Conservation (phyloP, 2,113 vertebrate species). For the Neodontobutis hainanensis region DNA sequence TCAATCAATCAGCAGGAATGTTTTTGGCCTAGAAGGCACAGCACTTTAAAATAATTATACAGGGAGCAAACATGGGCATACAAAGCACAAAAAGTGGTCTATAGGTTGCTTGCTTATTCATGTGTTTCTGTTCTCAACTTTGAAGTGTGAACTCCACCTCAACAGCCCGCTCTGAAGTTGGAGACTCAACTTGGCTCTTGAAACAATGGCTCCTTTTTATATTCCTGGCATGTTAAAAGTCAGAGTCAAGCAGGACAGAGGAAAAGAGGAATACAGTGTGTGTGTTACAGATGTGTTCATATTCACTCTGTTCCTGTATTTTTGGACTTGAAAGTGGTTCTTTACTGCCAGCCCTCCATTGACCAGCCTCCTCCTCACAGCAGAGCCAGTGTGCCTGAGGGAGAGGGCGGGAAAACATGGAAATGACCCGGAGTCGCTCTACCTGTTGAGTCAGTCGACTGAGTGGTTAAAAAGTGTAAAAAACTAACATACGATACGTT, state of each 20-base stretch:
- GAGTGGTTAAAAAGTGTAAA: constrained; percentile 23
- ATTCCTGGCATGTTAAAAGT: constrained; percentile 43
- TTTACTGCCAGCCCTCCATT: constrained; percentile 54
- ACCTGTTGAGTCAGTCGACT: constrained; percentile 38
- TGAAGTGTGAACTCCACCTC: constrained; percentile 32
- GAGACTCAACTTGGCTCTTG: constrained; percentile 43
- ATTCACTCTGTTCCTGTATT: constrained; percentile 25
- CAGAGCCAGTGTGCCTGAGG: constrained; percentile 46
- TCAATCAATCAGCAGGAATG: neutral
- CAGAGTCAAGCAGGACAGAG: constrained; percentile 40
- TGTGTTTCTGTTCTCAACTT: constrained; percentile 52
- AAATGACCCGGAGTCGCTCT: constrained; percentile 25
- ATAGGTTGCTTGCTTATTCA: constrained; percentile 32
- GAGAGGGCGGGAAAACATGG: constrained; percentile 55
- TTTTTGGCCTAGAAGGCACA: neutral
- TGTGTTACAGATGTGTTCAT: constrained; percentile 4
- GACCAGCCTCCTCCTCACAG: constrained; percentile 51
- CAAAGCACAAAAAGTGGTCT: constrained; percentile 5
- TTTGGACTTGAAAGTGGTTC: constrained; percentile 50
- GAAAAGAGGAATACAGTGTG: constrained; percentile 16
- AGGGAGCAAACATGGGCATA: constrained; percentile 12
- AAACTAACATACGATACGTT: constrained; percentile 44
- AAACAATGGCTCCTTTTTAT: constrained; percentile 66
- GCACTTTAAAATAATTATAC: constrained; percentile 4
- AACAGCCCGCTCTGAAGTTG: constrained; percentile 26